Conservation (phyloP, 2,113 vertebrate genomes). For the Megatriorchis doriae region DNA sequence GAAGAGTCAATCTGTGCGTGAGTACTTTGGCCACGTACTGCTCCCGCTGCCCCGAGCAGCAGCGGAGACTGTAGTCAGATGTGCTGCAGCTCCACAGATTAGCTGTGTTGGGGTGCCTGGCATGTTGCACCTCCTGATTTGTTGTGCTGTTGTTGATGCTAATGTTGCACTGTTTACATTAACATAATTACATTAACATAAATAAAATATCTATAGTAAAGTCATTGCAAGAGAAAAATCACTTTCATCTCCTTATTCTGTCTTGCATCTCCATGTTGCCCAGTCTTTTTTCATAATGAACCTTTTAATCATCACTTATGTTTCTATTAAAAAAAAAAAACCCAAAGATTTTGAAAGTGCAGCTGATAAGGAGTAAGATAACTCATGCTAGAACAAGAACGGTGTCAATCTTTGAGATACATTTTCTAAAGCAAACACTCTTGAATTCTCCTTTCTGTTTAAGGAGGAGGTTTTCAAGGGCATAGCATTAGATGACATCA, state of each 20-base stretch:
- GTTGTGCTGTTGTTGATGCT: background rate
- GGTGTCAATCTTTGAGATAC: background rate
- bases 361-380: background rate
- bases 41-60: background rate
- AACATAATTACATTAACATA: constrained; percentile 45
- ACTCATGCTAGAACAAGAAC: background rate
- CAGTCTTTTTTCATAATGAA: background rate
- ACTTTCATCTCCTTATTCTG: background rate
- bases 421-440: background rate
- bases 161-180: background rate
- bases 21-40: accelerated
- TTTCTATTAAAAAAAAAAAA: background rate
- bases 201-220: constrained; percentile 31
- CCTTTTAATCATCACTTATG: background rate
- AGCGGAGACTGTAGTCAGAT: background rate
- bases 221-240: background rate
- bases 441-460: background rate
- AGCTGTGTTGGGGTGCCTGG: background rate
- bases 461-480: background rate
- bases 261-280: accelerated
- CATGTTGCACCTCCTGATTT: background rate
- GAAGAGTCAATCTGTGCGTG: accelerated
- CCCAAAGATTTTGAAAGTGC: background rate
- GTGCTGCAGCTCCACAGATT: accelerated
- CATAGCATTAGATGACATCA: background rate